Evolutionary conservation across 92 coral and sea anemone species (phyloP), one percentile per base, ranked within the genome.

Genomic region (Epizoanthus stellaris): DNA sequence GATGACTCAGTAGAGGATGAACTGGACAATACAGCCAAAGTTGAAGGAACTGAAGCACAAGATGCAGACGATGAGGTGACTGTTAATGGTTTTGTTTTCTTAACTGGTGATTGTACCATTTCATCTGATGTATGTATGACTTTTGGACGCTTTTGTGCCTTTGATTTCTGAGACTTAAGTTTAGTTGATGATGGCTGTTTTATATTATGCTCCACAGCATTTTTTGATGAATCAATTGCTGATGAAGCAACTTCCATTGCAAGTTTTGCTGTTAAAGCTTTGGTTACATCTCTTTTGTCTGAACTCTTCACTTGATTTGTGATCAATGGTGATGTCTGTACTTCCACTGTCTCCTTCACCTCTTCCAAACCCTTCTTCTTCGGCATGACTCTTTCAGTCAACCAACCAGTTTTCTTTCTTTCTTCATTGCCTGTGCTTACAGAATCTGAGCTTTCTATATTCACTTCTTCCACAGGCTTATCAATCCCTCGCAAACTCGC

Each of bases 401-500:
- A 52, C 54, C 17, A 36, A 21, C n/a, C 65, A 53, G 38, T 4
- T 23, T 34, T 12, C 43, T 40, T 13, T 39, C 59, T 25, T 57
- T 57, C 81, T 16, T 1, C 0, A 30, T 5, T 11, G 13, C 43
- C 5, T 16, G 57, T 64, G 42, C 20, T 20, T n/a, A 36, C 63
- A 30, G 14, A 19, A 62, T 15, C 82, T 62, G 14, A 0, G 20
- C 25, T 45, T 38, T 63, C 83, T 43, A 3, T 21, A 47, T 61
- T 63, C 19, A 10, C n/a, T 63, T 25, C 72, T 11, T 79, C 60
- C 3, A 3, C 40, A 17, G 57, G 30, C 65, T 64, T 56, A 20
- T 79, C 16, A 45, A 79, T 45, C n/a, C 42, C 83, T 39, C 83
- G 73, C 17, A 79, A 43, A 47, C 57, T 79, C 58, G 42, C 61